Evolutionary conservation across 2,797 vertebrate genomes (phyloP), one percentile per base, ranked within the genome.

Genomic region (Prunella strophiata): DNA sequence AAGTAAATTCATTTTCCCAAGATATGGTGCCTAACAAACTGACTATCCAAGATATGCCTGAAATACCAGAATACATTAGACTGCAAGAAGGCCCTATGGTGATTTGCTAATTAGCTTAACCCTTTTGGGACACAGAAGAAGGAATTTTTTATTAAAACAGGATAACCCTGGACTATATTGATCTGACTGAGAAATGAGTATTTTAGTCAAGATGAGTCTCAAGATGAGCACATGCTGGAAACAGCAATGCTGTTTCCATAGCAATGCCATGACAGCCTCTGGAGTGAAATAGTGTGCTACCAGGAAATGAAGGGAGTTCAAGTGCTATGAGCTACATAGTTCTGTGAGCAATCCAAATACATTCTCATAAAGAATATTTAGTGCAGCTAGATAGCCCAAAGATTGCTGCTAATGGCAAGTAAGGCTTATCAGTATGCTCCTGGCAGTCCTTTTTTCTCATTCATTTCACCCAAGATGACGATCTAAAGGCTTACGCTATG

Each of bases 311-410:
- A 92, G 88, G 91, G 88, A 94, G 86, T 83, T 93, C 92, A 92
- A 94, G 93, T 87, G 85, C 89, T 93, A 55, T 58, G 77, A 95
- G 95, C 93, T 91, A 77, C 91, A 62, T 26, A 96, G 94, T 94
- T 92, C 78, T 93, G 91, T 79, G 70, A 95, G 92, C 81, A 94
- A 94, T 94, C 51, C 88, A 94, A 93, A 97, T 76, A 88, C 59
- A 83, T 89, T 78, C 89, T 94, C 94, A 90, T 96, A 94, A 97
- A 96, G 80, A 92, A 93, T 95, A 96, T 96, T 96, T 91, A 97
- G 92, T 85, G 76, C 59, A 86, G 89, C 72, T 66, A 94, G 90
- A 94, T 91, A 67, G 73, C 16, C 84, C 89, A 74, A 84, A 96
- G 93, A 97, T 94, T 93, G 84, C 91, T 74, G 79, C 58, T 84